Evolutionary conservation across 2,113 vertebrate species (phyloP).

Genomic region (Pelobates fuscus): DNA sequence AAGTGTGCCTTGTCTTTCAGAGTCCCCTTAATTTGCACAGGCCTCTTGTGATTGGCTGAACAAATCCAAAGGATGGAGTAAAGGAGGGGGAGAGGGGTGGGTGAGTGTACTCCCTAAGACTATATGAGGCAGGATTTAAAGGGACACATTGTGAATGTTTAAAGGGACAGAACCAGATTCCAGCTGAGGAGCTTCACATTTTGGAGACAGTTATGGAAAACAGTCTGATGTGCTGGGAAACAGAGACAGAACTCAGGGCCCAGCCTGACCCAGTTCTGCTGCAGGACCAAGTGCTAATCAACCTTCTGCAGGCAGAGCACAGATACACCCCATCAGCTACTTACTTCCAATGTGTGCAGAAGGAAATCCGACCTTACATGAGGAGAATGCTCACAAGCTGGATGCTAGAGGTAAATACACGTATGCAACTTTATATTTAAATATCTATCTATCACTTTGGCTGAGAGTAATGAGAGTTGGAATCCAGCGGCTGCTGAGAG

Average conservation of each 20-base stretch:
- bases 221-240: conserved; percentile 11
- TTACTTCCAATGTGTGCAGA: conserved; percentile 69
- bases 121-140: conserved; percentile 36
- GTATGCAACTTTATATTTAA: not conserved
- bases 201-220: conserved; percentile 13
- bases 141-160: conserved; percentile 14
- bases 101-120: not conserved
- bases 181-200: not conserved
- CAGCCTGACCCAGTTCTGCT: conserved; percentile 70
- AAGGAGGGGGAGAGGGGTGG: not conserved
- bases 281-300: conserved; percentile 69
- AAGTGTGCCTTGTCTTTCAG: not conserved
- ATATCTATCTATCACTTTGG: too few species aligned
- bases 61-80: not conserved
- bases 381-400: conserved; percentile 73
- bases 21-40: not conserved
- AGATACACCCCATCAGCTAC: conserved; percentile 69
- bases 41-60: not conserved
- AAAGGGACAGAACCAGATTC: conserved; percentile 11
- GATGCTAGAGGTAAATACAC: conserved; percentile 69
- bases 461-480: too few species aligned
- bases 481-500: too few species aligned
- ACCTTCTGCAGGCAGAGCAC: conserved; percentile 68
- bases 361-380: conserved; percentile 62
- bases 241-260: conserved; percentile 58